Percentiles rank a stretch among this genome's conserved stretches.
phyloP scores from a whole-genome alignment of 2,888 invertebrate genomes.

The Amblyteles armatorius region DNA sequence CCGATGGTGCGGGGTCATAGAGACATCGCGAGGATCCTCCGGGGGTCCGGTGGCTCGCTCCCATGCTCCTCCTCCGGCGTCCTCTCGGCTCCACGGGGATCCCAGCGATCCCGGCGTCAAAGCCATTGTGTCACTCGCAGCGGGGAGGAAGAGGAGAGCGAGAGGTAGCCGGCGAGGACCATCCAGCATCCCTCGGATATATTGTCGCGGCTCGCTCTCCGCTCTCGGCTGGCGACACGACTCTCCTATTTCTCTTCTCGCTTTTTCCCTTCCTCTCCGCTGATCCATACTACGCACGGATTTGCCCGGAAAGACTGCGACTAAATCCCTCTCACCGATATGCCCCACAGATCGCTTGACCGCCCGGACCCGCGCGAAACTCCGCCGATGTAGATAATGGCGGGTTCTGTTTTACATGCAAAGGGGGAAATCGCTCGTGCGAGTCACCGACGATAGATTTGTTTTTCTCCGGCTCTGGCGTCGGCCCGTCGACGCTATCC shows the following conservation, averaged over 20 bases:
- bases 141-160: slow-evolving; percentile 66
- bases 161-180: slow-evolving; percentile 51
- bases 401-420: not conserved
- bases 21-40: slow-evolving; percentile 73
- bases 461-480: not conserved
- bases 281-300: not conserved
- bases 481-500: not conserved
- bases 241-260: not conserved
- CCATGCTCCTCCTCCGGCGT: slow-evolving; percentile 24
- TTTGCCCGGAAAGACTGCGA: not conserved
- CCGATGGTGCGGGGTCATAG: slow-evolving; percentile 64
- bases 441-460: slow-evolving; percentile 13
- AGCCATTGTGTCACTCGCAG: slow-evolving; percentile 72
- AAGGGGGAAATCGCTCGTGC: not conserved
- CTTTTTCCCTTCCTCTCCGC: not conserved
- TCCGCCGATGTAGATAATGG: not conserved
- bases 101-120: slow-evolving; percentile 67
- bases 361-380: not conserved
- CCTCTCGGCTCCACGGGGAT: slow-evolving; percentile 60
- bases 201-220: slow-evolving; percentile 28
- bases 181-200: slow-evolving; percentile 29
- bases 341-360: not conserved
- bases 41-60: slow-evolving; percentile 62
- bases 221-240: not conserved
- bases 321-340: not conserved